Evolutionary conservation across 2,888 invertebrate species (phyloP).

Genomic region (Zaprionus bogoriensis): DNA sequence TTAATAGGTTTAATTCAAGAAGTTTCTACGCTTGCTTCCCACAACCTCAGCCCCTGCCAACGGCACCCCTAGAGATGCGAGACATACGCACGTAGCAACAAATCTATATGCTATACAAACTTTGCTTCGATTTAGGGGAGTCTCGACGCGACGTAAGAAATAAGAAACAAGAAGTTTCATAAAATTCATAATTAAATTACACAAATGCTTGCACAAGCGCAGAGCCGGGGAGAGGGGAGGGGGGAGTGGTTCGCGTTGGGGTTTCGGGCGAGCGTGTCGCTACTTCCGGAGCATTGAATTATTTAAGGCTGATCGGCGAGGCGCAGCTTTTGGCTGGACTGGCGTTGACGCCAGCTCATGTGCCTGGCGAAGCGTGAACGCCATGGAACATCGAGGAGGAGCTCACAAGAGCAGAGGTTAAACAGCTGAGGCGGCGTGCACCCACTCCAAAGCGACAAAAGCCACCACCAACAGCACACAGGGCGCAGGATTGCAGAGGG

Average conservation of each 20-base stretch:
- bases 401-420: slow-evolving; percentile 44
- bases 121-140: neutral
- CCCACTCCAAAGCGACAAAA: slow-evolving; percentile 31
- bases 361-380: slow-evolving; percentile 67
- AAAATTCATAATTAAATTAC: slow-evolving; percentile 44
- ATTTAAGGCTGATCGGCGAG: slow-evolving; percentile 66
- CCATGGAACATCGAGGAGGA: slow-evolving; percentile 41
- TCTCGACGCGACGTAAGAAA: neutral
- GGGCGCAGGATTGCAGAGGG: neutral
- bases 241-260: neutral
- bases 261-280: slow-evolving; percentile 5
- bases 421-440: slow-evolving; percentile 56
- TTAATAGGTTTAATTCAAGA: too few species aligned
- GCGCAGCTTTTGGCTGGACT: slow-evolving; percentile 31
- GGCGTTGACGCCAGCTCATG: slow-evolving; percentile 23
- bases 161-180: slow-evolving; percentile 8
- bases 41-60: neutral
- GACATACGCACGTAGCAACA: too few species aligned
- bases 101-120: neutral
- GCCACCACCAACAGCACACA: slow-evolving; percentile 54
- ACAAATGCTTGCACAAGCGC: slow-evolving; percentile 2
- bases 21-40: neutral
- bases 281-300: slow-evolving; percentile 58
- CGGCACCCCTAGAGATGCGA: too few species aligned
- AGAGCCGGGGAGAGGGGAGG: neutral